Evolutionary conservation across 2,797 vertebrate genomes (phyloP), one percentile per base, ranked within the genome.

Genomic region (Scomberomorus guttatus): DNA sequence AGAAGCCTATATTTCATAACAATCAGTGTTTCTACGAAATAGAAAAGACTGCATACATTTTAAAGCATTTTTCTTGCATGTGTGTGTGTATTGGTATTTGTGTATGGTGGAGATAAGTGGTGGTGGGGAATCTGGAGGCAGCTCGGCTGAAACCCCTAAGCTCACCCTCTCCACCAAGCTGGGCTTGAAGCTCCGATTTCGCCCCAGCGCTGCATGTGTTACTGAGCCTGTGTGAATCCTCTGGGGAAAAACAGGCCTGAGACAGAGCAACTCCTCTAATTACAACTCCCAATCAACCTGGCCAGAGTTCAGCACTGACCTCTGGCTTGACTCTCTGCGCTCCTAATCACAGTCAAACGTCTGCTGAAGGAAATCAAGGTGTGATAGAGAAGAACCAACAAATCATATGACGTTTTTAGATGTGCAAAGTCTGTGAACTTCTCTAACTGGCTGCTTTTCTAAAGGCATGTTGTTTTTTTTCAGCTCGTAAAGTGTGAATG

Each of bases 271-370:
- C 87, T 89, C 88, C 90, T 93, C 90, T 93, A 92, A 94, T 94
- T 95, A 94, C 92, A 82, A 79, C 85, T 84, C 87, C 90, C 92
- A 94, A 94, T 94, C 92, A 94, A 88, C 55, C 88, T 50, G 68
- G 81, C 76, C 86, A 20, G 80, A 75, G 85, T 65, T 84, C 85
- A 82, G 77, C 75, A 22, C 77, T 93, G 92, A 93, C 93, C 90
- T 82, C 80, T 52, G 62, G 82, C 80, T 82, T 61, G 60, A 87
- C 86, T 81, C 79, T 60, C 64, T 29, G 67, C 57, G 15, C 80
- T 83, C 73, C 86, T 85, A 87, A 91, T 88, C 88, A 93, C 82
- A 80, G 85, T 88, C 84, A 88, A 92, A 93, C 77, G 90, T 84
- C 85, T 84, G 81, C 84, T 29, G 78, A 79, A 80, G 90, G 90